Evolutionary conservation across 2,113 vertebrate genomes (phyloP).

Genomic region (Colius striatus): DNA sequence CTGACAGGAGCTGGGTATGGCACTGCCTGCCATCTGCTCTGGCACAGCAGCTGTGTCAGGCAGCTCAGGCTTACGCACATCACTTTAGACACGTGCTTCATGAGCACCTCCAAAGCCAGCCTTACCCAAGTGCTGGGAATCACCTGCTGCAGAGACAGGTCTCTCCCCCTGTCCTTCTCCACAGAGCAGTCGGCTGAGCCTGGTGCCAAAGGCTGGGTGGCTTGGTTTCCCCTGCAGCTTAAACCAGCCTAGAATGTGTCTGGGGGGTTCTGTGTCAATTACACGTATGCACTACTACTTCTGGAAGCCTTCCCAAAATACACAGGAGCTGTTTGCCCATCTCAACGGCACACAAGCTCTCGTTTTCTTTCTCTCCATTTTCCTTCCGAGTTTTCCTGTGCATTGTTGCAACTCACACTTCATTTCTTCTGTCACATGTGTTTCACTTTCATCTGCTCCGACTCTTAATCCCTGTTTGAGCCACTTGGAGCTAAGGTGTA

Average conservation of each 20-base stretch:
- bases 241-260: not conserved
- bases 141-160: not conserved
- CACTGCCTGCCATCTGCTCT: not conserved
- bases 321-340: not conserved
- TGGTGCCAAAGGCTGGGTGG: not conserved
- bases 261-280: not conserved
- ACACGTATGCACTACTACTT: not conserved
- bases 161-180: not conserved
- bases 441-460: not conserved
- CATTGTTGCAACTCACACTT: not conserved
- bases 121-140: not conserved
- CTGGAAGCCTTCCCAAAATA: not conserved
- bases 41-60: fast-evolving
- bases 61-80: not conserved
- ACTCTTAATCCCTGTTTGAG: not conserved
- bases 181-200: not conserved
- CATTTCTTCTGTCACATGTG: not conserved
- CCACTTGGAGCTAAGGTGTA: not conserved
- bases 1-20: fast-evolving
- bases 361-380: not conserved
- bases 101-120: not conserved
- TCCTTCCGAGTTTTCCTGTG: not conserved
- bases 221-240: not conserved
- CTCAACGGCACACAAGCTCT: not conserved
- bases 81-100: not conserved